Base-by-base conservation (phyloP, 2,797 vertebrate species). In the Ispidina lecontei region DNA sequence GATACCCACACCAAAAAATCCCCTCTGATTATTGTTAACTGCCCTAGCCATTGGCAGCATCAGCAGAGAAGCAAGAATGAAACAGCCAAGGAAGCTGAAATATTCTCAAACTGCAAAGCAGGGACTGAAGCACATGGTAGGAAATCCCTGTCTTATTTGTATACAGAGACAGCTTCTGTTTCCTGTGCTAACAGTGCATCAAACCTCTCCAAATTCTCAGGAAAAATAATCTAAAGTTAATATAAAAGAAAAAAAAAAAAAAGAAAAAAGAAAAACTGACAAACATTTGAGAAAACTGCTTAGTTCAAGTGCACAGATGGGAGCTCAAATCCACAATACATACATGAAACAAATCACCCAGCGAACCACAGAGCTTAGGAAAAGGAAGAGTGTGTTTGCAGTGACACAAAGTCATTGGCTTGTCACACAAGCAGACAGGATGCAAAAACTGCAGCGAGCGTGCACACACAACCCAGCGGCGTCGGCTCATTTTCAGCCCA, bases 391-490 rank as follows among this genome's bases (percentile, higher is more conserved):
- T 67, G 81, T 21, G 84, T 75, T 54, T 18, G 52, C 78, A 84
- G 90, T 87, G 93, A 90, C 91, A 95, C 86, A 80, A 87, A 96
- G 90, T 91, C 96, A 87, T 55, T 87, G 90, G 60, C 86, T 91
- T 92, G 91, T 94, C 93, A 94, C 6, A 4, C 83, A 76, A 63
- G 76, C 43, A 41, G 71, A 80, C 17, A 59, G 89, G 89, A 91
- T 87, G 90, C 86, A 90, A 46, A 55, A 91, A 22, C 90, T 89
- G 95, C 93, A 96, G 94, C 1, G 19, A 84, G 85, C 0, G 8
- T 51, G 2, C 84, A 78, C 3, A 86, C 87, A 89, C 83, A 87
- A 68, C 82, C 65, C 73, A 83, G n/a, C 3, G 25, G 84, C 44
- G 6, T 29, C 39, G 7, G 84, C 73, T 94, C 84, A 18, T 70